Base-by-base conservation (phyloP, 2,888 invertebrate species). In the Leptopilina syphax region DNA sequence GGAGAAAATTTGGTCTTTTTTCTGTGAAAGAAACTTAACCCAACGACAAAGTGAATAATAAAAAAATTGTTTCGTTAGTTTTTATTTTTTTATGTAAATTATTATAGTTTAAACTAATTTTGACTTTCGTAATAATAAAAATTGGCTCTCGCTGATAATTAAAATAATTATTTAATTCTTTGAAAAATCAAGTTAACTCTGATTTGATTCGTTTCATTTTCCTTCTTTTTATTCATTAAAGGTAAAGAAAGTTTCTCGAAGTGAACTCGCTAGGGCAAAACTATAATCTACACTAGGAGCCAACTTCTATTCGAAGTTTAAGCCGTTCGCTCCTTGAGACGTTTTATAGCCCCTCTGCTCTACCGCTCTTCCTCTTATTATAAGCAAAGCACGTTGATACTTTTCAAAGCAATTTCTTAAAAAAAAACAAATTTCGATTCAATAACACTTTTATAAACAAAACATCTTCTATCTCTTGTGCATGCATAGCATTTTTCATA, bases 251-350 rank as follows among this genome's bases (percentile, higher is more conserved):
- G 63, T 63, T 18, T 18, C 63, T 18, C 63, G 63, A n/a, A 24
- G 9, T 63, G 63, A 63, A 50, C 12, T 50, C 50, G 24, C 63
- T 63, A 24, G 18, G 18, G 24, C 18, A 63, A 18, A 73, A 57
- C 73, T 27, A 73, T 73, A 57, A 57, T 54, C 57, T 73, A 24
- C n/a, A 57, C 73, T 73, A n/a, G 13, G 24, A 63, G 63, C 24
- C 9, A 18, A 63, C 34, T 73, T 73, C n/a, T 27, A 57, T 50
- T 70, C 70, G 5, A 73, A 70, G 70, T 73, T 68, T 24, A 68
- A 68, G 68, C 47, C n/a, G 13, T 73, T 57, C 34, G 73, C 27
- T 57, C 34, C n/a, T 57, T 57, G 54, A 54, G 54, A 27, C n/a
- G 34, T 73, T 73, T 73, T 73, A 73, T 54, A 3, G 27, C 57